Conservation (phyloP, 2,888 invertebrate species). For the Anticlea derivata region DNA sequence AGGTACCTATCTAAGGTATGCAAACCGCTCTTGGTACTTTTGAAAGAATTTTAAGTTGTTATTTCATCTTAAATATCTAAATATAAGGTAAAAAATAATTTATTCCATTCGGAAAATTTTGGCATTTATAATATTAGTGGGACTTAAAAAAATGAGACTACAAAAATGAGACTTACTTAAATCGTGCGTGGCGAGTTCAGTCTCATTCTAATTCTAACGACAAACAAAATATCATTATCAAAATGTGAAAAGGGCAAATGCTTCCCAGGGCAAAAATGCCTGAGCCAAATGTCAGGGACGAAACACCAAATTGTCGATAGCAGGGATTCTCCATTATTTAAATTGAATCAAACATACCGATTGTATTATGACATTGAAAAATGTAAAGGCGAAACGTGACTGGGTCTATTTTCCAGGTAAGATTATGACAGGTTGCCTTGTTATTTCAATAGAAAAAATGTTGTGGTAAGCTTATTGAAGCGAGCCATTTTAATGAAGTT, state of each 20-base stretch:
- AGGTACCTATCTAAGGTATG: too few species aligned
- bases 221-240: slow-evolving; percentile 2
- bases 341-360: slow-evolving; percentile 46
- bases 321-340: slow-evolving; percentile 47
- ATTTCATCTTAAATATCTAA: too few species aligned
- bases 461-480: slow-evolving; percentile 8
- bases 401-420: slow-evolving; percentile 36
- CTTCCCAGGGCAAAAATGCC: slow-evolving; percentile 59
- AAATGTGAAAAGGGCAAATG: slow-evolving; percentile 54
- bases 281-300: slow-evolving; percentile 61
- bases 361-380: slow-evolving; percentile 53
- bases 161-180: too few species aligned
- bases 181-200: neutral
- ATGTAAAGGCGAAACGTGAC: slow-evolving; percentile 54
- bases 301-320: slow-evolving; percentile 48
- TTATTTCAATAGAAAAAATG: too few species aligned
- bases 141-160: too few species aligned
- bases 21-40: too few species aligned
- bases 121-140: too few species aligned
- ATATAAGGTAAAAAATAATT: too few species aligned
- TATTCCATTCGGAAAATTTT: too few species aligned
- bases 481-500: slow-evolving; percentile 2
- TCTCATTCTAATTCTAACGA: neutral
- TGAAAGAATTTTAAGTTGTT: too few species aligned
- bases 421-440: slow-evolving; percentile 30